Evolutionary conservation across 2,797 vertebrate species (phyloP).

Genomic region (Microchirus variegatus): DNA sequence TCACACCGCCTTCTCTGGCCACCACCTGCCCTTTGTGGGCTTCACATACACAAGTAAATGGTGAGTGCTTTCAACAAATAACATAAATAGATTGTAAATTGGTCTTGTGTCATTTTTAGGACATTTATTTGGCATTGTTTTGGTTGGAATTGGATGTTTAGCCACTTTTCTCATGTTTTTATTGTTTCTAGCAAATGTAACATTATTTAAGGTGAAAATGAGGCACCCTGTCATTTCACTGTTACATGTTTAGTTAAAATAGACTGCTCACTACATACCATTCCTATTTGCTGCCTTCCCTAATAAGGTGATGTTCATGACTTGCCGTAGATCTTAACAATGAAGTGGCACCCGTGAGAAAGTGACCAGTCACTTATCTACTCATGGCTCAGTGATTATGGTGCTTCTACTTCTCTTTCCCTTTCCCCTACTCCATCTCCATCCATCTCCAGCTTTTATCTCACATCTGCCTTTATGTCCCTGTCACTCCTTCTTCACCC

Average conservation of each 20-base stretch:
- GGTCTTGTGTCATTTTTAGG: background rate
- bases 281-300: conserved; percentile 32
- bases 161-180: no score
- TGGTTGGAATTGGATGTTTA: no score
- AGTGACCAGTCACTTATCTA: conserved; percentile 51
- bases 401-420: conserved; percentile 18
- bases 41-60: conserved; percentile 99
- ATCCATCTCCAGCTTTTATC: background rate
- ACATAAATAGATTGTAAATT: background rate
- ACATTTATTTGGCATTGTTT: no score
- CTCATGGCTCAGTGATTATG: conserved; percentile 51
- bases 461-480: conserved; percentile 6
- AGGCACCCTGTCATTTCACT: background rate
- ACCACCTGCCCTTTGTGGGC: conserved; percentile 96
- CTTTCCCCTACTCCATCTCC: conserved; percentile 2
- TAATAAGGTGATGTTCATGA: conserved; percentile 57
- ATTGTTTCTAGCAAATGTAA: no score
- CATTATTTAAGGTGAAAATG: no score
- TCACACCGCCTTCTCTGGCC: conserved; percentile 97
- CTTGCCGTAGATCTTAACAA: conserved; percentile 27
- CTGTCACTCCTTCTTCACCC: conserved; percentile 8
- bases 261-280: background rate
- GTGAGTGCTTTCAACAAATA: conserved; percentile 79
- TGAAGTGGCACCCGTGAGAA: conserved; percentile 47
- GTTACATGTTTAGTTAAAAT: background rate